Evolutionary conservation across 1,140 invertebrate genomes (phyloP), one percentile per base, ranked within the genome.

Genomic region (Pseudomyrmex sp.): DNA sequence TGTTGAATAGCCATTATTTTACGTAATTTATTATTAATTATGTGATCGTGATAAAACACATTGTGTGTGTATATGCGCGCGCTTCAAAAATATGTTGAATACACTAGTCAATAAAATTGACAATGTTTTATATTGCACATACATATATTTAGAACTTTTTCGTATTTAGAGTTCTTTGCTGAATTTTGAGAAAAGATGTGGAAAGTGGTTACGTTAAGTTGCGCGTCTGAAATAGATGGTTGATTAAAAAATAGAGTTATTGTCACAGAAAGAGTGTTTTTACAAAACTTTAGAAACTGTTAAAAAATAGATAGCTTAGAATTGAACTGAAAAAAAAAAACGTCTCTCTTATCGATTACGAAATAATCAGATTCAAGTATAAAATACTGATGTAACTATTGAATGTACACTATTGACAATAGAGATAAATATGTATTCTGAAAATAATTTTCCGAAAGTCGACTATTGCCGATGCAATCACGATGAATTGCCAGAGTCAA

Each of bases 381-480:
- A 44, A 18, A 8, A 1, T 18, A 2, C 13, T 7, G 18, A 73
- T 23, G 56, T 35, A 48, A 52, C 23, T 50, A 35, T 10, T 1
- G 23, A n/a, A 8, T 50, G 10, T 35, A 54, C 15, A 18, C 61
- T 18, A 10, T 70, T 35, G 46, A 59, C 52, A 20, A 80, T 50
- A 20, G 65, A 10, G 13, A 20, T 18, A 44, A 20, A 26, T 10
- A 46, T 72, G 15, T 50, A 61, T 80, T 26, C 12, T 20, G 10
- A 12, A 52, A 79, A 65, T 66, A 52, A 80, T 65, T 65, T 35
- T 76, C n/a, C 26, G 44, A 54, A 23, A 80, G 50, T 50, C 70
- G 70, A 59, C 20, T 50, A n/a, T 58, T 46, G 23, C 35, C 46
- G 46, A 63, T 85, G 59, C 52, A 82, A 85, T 89, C 85, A 84